A percentile compares a stretch with the other conserved stretches of the same genome.
Evolutionary conservation across 2,113 vertebrate species (phyloP).

Genomic region (Cheirogaleus medius): DNA sequence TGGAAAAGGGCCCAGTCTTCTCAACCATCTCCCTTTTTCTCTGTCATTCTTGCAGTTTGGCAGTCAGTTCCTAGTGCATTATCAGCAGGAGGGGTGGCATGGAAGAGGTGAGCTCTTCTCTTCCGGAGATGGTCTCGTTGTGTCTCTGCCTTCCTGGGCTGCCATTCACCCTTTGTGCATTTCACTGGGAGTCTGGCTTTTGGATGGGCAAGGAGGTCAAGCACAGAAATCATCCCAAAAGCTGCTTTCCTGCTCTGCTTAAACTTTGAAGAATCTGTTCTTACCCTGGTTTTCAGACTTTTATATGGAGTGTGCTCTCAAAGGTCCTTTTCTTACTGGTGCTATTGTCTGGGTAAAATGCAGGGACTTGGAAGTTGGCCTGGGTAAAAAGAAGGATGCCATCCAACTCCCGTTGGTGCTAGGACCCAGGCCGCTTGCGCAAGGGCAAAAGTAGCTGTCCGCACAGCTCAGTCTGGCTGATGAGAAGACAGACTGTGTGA

Average conservation of each 20-base stretch:
- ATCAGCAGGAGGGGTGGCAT: neutral
- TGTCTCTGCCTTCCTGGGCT: neutral
- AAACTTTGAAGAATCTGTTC: neutral
- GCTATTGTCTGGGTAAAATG: neutral
- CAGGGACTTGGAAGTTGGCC: neutral
- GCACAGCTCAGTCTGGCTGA: neutral
- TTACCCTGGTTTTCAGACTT: neutral
- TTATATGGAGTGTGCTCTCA: neutral
- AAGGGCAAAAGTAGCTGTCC: neutral
- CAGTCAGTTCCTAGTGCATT: neutral
- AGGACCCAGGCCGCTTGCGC: neutral
- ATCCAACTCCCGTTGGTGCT: fast-evolving
- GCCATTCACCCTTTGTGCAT: neutral
- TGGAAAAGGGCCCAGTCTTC: neutral
- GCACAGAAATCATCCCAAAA: neutral
- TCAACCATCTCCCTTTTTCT: neutral
- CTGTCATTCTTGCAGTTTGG: neutral
- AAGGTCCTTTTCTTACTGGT: neutral
- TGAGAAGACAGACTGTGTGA: neutral
- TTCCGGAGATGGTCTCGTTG: neutral
- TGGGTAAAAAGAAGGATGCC: neutral
- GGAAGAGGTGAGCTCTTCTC: neutral
- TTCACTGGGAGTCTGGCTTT: neutral
- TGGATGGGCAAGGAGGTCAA: neutral
- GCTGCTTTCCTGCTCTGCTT: neutral